phyloP scores from a whole-genome alignment of 30 jellyfish, hydroid and myxozoan genomes.

The Sanderia malayensis region DNA sequence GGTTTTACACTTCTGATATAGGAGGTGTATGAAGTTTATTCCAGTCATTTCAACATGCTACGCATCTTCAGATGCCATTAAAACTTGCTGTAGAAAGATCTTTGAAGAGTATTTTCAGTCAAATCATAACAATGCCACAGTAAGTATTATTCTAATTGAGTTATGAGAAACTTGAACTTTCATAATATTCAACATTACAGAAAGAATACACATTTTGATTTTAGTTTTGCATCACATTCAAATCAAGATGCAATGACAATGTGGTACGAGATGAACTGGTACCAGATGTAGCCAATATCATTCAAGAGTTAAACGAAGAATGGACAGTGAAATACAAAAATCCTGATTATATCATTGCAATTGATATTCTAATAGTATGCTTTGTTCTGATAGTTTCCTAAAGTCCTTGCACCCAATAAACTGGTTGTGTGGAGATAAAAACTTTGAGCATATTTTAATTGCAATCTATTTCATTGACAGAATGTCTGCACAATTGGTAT shows the following conservation, averaged over 20 bases:
- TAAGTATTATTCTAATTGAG: constrained; percentile 6
- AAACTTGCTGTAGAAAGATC: constrained; percentile 5
- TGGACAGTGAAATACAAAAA: constrained; percentile 41
- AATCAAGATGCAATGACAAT: constrained; percentile 55
- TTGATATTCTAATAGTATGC: constrained; percentile 50
- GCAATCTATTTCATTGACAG: constrained; percentile 35
- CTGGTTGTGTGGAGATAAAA: too few species aligned
- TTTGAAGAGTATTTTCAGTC: constrained; percentile 27
- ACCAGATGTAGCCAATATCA: constrained; percentile 36
- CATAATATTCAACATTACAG: too few species aligned
- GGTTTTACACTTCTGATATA: not conserved
- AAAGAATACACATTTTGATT: too few species aligned
- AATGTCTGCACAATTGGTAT: constrained; percentile 61
- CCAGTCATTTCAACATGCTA: constrained; percentile 62
- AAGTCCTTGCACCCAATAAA: too few species aligned
- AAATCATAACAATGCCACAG: constrained; percentile 43
- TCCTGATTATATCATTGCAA: constrained; percentile 38
- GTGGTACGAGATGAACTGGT: constrained; percentile 48
- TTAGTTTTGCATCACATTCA: constrained; percentile 59
- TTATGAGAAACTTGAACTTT: not conserved
- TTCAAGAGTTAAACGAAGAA: constrained; percentile 40
- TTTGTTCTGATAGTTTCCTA: too few species aligned
- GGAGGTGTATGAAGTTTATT: constrained; percentile 53
- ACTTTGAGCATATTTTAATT: constrained; percentile 37
- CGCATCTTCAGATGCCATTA: constrained; percentile 55